These are phyloP conservation scores for Drosophila bocqueti DNA, from an alignment of 1,140 invertebrate species.

Conservation along the genomic window DNA sequence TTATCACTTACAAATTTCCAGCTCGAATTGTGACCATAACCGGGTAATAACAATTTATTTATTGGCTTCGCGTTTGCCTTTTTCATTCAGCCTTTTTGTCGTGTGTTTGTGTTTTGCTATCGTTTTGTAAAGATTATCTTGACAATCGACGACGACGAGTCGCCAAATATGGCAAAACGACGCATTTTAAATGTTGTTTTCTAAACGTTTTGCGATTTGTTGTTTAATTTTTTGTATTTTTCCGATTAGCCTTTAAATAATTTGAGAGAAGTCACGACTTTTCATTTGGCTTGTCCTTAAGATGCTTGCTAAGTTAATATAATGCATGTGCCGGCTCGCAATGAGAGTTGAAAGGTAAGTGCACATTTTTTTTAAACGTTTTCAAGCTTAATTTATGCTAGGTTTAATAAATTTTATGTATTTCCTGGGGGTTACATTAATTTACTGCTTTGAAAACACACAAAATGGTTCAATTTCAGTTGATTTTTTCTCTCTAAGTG, in stretches of 20 bases:
- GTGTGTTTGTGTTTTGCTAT: conserved; percentile 27
- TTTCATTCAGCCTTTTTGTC: conserved; percentile 25
- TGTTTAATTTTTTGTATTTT: conserved; percentile 7
- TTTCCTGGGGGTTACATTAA: neutral
- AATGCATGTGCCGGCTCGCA: conserved; percentile 3
- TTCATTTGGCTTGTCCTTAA: conserved; percentile 39
- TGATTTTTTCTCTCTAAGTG: neutral
- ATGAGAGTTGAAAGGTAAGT: conserved; percentile 15
- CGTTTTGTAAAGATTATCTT: conserved; percentile 66
- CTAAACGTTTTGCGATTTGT: conserved; percentile 38
- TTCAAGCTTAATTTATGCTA: neutral
- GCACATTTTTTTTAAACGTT: neutral
- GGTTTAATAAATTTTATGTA: neutral
- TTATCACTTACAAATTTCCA: conserved; percentile 81
- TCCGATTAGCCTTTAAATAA: conserved; percentile 58
- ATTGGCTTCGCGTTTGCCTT: conserved; percentile 44
- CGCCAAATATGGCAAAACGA: conserved; percentile 59
- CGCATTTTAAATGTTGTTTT: conserved; percentile 53
- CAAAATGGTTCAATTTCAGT: neutral
- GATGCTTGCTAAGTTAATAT: conserved; percentile 19
- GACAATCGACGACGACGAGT: conserved; percentile 40
- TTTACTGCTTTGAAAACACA: neutral
- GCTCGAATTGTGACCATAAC: conserved; percentile 79
- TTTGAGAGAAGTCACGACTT: conserved; percentile 47
- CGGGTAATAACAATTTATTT: conserved; percentile 80